Base-by-base conservation (phyloP, 1,140 invertebrate species). In the Watersipora subatra region DNA sequence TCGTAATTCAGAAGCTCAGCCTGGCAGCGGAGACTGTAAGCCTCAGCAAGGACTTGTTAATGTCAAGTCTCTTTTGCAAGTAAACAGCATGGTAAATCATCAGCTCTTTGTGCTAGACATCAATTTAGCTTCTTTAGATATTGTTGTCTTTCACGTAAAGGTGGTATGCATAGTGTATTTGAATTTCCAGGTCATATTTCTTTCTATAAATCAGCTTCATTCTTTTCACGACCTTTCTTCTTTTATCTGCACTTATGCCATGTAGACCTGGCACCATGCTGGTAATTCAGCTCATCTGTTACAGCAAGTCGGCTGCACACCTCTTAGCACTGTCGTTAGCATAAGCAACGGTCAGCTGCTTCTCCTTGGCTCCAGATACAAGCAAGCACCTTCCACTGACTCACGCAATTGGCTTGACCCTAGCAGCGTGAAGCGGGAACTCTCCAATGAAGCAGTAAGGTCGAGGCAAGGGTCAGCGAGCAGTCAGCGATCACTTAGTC, bases 271-370 rank as follows among this genome's bases (percentile, higher is more conserved):
- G 27, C 20, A 17, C 17, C 28, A 46, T 46, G n/a, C 29, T 61
- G 2, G 56, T 61, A 62, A 30, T 25, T 22, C 2, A 56, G 62
- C 27, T 63, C 17, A 69, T 67, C 64, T 25, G 68, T 74, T 77
- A 30, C 68, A 85, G 85, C 82, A 81, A 73, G 80, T 85, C 15
- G 80, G 84, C 66, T 87, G 86, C 77, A 86, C 85, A 25, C 83
- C 85, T 28, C 84, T 85, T 30, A 88, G 84, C 70, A 87, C 86
- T 0, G 79, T 87, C 27, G 84, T 84, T 34, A 83, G 83, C 34
- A 87, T 86, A 1, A 75, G 83, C 24, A 84, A 87, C 65, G 87
- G 88, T 73, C 83, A 86, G 64, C 77, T 89, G 1, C 85, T 86
- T 62, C 85, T 88, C 66, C 89, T 87, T 86, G 87, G 87, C 22